Evolutionary conservation across 2,888 invertebrate genomes (phyloP).

Genomic region (Drepana falcataria): DNA sequence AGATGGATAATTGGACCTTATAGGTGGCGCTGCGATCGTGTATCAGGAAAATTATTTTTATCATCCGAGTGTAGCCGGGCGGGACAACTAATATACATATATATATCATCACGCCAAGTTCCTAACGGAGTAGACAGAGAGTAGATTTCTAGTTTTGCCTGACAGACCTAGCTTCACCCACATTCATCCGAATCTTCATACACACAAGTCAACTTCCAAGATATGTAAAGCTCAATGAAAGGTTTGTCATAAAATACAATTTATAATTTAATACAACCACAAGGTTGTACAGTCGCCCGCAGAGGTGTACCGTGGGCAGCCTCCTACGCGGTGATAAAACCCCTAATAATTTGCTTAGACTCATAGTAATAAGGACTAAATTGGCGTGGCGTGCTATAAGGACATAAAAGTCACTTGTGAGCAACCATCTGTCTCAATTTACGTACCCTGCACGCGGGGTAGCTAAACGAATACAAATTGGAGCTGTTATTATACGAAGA

Average conservation of each 20-base stretch:
- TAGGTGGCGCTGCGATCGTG: too few relatives aligned
- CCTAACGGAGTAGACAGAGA: too few relatives aligned
- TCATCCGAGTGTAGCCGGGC: too few relatives aligned
- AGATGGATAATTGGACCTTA: too few relatives aligned
- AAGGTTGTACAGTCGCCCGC: not conserved
- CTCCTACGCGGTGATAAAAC: not conserved
- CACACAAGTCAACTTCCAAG: too few relatives aligned
- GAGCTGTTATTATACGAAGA: too few relatives aligned
- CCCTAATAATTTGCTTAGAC: not conserved
- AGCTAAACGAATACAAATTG: not conserved
- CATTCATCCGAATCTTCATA: too few relatives aligned
- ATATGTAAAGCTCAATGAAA: not conserved
- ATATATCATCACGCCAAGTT: too few relatives aligned
- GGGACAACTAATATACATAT: too few relatives aligned
- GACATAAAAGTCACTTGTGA: slow-evolving; percentile 12
- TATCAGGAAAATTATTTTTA: too few relatives aligned
- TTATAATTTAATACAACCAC: not conserved
- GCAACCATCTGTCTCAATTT: slow-evolving; percentile 18
- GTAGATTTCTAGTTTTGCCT: too few relatives aligned
- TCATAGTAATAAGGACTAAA: not conserved
- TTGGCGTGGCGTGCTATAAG: slow-evolving; percentile 3
- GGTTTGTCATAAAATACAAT: not conserved
- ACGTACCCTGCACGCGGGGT: slow-evolving; percentile 9
- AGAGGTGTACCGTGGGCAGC: slow-evolving; percentile 4
- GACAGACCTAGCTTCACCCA: too few relatives aligned